Percentiles rank a stretch among this genome's conserved stretches.
These are phyloP conservation scores for Ranitomeya imitator DNA, from an alignment of 2,113 vertebrate species.

Conservation along the genomic window DNA sequence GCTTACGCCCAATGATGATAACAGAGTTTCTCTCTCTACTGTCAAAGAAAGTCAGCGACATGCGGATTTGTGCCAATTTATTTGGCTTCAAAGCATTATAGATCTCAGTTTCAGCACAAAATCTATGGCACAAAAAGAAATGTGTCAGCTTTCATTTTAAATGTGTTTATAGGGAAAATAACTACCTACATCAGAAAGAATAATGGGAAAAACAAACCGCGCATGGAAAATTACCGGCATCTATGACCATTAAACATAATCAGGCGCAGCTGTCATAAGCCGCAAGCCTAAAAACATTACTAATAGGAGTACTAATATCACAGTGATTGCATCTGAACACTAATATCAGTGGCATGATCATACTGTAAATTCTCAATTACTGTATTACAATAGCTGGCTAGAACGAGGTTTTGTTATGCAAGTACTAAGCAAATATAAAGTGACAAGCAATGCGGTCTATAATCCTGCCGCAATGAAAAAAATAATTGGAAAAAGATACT, in stretches of 20 bases:
- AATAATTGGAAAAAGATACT: slow-evolving; percentile 44
- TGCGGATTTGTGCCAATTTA: slow-evolving; percentile 19
- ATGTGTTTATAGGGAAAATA: slow-evolving; percentile 16
- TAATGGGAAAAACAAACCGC: slow-evolving; percentile 12
- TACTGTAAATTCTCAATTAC: slow-evolving; percentile 28
- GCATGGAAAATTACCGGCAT: neutral
- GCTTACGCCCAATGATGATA: neutral
- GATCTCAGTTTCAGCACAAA: slow-evolving; percentile 16
- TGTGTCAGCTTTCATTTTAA: slow-evolving; percentile 14
- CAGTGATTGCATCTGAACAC: slow-evolving; percentile 17
- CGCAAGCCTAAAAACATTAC: neutral
- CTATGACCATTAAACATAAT: slow-evolving; percentile 29
- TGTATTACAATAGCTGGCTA: slow-evolving; percentile 10
- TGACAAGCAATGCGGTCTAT: slow-evolving; percentile 27
- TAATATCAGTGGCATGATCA: slow-evolving; percentile 13
- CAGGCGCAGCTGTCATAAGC: neutral
- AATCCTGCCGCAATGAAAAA: slow-evolving; percentile 45
- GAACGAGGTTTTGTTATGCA: slow-evolving; percentile 1
- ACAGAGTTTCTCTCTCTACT: neutral
- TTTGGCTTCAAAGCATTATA: slow-evolving; percentile 10
- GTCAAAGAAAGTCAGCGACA: slow-evolving; percentile 9
- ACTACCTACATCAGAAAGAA: neutral
- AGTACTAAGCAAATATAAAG: slow-evolving; percentile 38
- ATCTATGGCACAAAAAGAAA: neutral
- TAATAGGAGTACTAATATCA: neutral